Base-by-base conservation (phyloP, 2,888 invertebrate species). In the Rhyacophila evoluta region DNA sequence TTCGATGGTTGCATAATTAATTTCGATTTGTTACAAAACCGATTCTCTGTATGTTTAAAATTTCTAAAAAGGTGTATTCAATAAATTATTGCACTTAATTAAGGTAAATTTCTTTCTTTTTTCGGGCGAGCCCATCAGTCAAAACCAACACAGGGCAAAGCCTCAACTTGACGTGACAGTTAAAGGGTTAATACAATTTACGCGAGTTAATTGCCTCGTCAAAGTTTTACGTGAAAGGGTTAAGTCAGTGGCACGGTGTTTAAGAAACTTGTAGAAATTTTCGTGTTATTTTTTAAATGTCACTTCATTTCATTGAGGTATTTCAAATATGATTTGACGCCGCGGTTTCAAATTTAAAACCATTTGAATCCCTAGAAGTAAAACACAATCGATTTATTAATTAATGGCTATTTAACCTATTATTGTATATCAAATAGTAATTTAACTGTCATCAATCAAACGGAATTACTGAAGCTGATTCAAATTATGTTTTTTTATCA, bases 131-230 rank as follows among this genome's bases (percentile, higher is more conserved):
- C n/a, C 15, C 39, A 6, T 5, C 15, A 39, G 15, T 4, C 12
- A 12, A 12, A 15, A 39, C 12, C 39, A 15, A 15, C 3, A 5
- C 12, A 15, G 39, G 5, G n/a, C 68, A 28, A 68, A 25, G 19
- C n/a, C 68, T 28, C 27, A 68, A 68, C 68, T 27, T 25, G 19
- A 29, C 33, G 10, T 36, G 37, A 72, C 36, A 72, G 19, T 15
- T 1, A 72, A 72, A 72, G 38, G 72, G 36, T 72, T 72, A 72
- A 78, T 15, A 72, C 1, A n/a, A 33, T 68, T 68, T 68, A n/a
- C n/a, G 27, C 25, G 28, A 25, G 68, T 68, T 68, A 68, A 68
- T 68, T 68, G 68, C 68, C 28, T 25, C 27, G 25, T 25, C 68
- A 68, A 68, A 68, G 27, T 27, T 68, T 28, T 25, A 28, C 68